Base-by-base conservation (phyloP, 64 coral and sea anemone genomes). In the Dendronephthya gigantea region DNA sequence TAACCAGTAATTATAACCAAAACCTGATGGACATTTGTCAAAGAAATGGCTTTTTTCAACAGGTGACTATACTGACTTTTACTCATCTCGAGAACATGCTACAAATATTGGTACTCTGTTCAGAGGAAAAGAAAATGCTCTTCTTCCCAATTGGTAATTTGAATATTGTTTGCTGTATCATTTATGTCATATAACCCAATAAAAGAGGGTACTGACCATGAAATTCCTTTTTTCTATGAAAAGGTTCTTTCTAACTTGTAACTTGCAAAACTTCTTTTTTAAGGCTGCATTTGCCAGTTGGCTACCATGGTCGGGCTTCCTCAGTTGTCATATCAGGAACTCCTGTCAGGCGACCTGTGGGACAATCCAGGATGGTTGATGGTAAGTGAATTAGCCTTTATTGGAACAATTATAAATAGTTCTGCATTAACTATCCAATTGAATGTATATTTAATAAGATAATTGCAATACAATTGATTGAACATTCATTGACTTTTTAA, bases 41-140 rank as follows among this genome's bases (percentile, higher is more conserved):
- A n/a, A n/a, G n/a, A n/a, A n/a, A n/a, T n/a, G n/a, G n/a, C n/a
- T n/a, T 48, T 4, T 39, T 19, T 23, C 10, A 41, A 25, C 65
- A 98, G 92, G 95, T 81, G 95, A 98, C 76, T 98, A 98, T 17
- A 98, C 92, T 36, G 92, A 98, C 49, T 98, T 98, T 55, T 98
- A 93, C 51, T 98, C 95, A 33, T 98, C 95, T 12, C 89, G 86
- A 49, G 87, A 90, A 12, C 95, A 98, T 93, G 92, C 95, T 59
- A 83, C 88, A 35, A 98, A 98, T 90, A 49, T 98, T 88, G 92
- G 95, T 40, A 93, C 95, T n/a, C 91, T 98, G 95, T 98, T 98
- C 41, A 89, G 95, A 43, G 95, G 95, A 9, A 93, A 91, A 70
- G 95, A 98, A 0, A 93, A 98, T 88, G 95, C 95, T 51, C 87